These are phyloP conservation scores for Mastacembelus armatus DNA, from an alignment of 2,797 vertebrate genomes.

Conservation along the genomic window DNA sequence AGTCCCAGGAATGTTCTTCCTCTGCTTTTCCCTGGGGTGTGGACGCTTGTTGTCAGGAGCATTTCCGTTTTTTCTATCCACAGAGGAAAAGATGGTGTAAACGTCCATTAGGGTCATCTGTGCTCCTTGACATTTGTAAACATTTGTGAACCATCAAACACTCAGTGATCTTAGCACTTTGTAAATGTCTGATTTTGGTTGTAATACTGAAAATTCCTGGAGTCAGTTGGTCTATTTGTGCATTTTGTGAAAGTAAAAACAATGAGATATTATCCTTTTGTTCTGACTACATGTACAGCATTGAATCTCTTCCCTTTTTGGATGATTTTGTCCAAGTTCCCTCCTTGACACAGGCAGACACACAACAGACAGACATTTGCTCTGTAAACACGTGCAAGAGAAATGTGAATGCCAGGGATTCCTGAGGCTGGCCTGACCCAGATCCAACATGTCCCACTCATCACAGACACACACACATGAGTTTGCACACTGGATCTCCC, in stretches of 20 bases:
- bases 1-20: constrained; percentile 68
- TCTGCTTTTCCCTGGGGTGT: constrained; percentile 42
- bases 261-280: neutral
- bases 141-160: neutral
- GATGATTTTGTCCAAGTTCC: constrained; percentile 6
- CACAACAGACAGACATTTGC: constrained; percentile 29
- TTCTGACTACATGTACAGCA: neutral
- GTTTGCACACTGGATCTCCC: neutral
- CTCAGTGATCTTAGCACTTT: too few relatives aligned
- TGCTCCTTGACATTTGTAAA: constrained; percentile 2
- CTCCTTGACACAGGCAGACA: constrained; percentile 3
- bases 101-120: neutral
- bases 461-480: constrained; percentile 16
- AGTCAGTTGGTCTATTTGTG: neutral
- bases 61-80: constrained; percentile 21
- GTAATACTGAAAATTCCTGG: neutral
- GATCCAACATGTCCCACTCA: constrained; percentile 61
- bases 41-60: constrained; percentile 26
- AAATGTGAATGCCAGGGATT: constrained; percentile 72
- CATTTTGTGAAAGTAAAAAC: neutral
- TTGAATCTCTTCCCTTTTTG: constrained; percentile 9
- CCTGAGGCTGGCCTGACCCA: constrained; percentile 74
- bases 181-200: neutral
- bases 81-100: constrained; percentile 22
- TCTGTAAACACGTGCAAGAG: constrained; percentile 42